Evolutionary conservation across 1,140 invertebrate genomes (phyloP).

Genomic region (Riptortus pedestris): DNA sequence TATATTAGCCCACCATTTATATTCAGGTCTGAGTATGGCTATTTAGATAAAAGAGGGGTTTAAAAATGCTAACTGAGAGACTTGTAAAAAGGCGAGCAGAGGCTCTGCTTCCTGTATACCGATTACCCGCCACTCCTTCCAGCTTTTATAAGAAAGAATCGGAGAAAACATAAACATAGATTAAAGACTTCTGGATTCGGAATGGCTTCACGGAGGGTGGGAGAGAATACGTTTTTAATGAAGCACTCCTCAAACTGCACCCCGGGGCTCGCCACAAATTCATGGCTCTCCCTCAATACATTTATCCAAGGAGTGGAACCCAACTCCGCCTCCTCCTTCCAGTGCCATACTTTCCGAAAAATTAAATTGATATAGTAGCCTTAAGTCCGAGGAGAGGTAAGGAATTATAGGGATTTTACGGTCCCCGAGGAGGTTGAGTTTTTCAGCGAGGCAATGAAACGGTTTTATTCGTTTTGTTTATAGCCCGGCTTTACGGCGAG

Average conservation of each 20-base stretch:
- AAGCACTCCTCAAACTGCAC: background rate
- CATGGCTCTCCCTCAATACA: background rate
- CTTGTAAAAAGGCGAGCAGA: no score
- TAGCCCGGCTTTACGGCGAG: no score
- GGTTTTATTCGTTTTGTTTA: constrained; percentile 8
- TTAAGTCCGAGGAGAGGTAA: background rate
- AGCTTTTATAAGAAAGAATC: background rate
- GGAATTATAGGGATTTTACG: constrained; percentile 6
- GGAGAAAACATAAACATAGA: constrained; percentile 2
- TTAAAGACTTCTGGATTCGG: background rate
- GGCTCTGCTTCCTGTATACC: no score
- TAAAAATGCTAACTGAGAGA: no score
- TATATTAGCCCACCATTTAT: no score
- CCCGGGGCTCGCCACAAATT: constrained; percentile 7
- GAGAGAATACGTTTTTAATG: constrained; percentile 10
- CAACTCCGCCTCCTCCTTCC: background rate
- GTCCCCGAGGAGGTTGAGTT: constrained; percentile 3
- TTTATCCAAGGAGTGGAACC: background rate
- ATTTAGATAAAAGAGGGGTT: no score
- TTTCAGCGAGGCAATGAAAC: background rate
- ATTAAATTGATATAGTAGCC: constrained; percentile 8
- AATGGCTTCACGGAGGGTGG: background rate
- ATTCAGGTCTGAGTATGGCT: no score
- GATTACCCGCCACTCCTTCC: background rate
- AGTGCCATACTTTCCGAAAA: background rate